A percentile compares a stretch with the other conserved stretches of the same genome.
Conservation (phyloP, 2,113 vertebrate genomes). For the Syngnathus typhle region DNA sequence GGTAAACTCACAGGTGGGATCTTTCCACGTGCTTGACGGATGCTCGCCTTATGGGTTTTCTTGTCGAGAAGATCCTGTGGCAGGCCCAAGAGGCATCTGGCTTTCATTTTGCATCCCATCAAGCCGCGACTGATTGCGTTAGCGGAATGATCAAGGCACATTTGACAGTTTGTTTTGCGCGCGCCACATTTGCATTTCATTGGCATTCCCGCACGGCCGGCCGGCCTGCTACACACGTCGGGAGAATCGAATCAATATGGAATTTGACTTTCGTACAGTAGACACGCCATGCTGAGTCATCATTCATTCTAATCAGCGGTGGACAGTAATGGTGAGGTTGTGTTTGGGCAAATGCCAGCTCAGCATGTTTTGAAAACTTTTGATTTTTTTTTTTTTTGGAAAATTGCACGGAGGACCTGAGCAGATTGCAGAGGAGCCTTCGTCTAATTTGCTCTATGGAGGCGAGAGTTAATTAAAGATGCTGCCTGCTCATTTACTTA, state of each 20-base stretch:
- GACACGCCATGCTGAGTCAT: neutral
- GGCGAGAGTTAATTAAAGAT: neutral
- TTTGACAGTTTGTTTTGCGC: neutral
- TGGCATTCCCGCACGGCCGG: neutral
- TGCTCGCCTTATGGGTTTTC: neutral
- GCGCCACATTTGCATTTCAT: neutral
- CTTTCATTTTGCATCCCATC: constrained; percentile 1
- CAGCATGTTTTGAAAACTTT: neutral
- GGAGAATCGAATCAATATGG: neutral
- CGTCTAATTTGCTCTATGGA: neutral
- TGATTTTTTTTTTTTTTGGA: neutral
- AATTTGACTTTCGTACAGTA: neutral
- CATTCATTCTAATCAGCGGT: neutral
- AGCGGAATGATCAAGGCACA: neutral
- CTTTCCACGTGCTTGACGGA: neutral
- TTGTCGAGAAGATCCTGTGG: neutral
- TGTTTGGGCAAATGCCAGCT: neutral
- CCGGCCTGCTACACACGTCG: neutral
- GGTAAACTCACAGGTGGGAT: constrained; percentile 2
- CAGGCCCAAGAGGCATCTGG: neutral
- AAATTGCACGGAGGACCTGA: neutral
- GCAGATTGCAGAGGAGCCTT: neutral
- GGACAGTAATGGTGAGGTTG: neutral
- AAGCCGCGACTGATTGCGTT: neutral
- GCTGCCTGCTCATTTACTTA: constrained; percentile 1